phyloP scores from a whole-genome alignment of 2,888 invertebrate species.

The Trichogramma evanescens region DNA sequence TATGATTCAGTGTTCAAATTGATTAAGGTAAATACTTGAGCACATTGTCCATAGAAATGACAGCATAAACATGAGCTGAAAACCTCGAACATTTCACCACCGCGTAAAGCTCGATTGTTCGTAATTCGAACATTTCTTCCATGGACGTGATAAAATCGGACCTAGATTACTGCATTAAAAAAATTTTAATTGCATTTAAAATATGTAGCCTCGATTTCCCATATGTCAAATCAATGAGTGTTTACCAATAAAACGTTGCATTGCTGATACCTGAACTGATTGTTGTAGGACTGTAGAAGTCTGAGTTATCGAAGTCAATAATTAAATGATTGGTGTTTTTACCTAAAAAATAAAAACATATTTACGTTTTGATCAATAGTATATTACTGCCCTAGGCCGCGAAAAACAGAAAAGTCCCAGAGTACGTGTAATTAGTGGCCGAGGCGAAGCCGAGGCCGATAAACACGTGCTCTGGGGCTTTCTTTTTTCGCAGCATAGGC shows the following conservation, averaged over 20 bases:
- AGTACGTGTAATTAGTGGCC: too few relatives aligned
- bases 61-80: slow-evolving; percentile 78
- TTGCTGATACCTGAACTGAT: slow-evolving; percentile 71
- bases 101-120: slow-evolving; percentile 74
- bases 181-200: neutral
- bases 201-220: neutral
- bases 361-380: too few relatives aligned
- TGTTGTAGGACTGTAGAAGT: slow-evolving; percentile 66
- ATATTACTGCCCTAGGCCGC: too few relatives aligned
- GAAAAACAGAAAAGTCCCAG: too few relatives aligned
- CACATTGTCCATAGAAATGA: slow-evolving; percentile 93
- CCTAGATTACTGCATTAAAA: slow-evolving; percentile 69
- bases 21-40: slow-evolving; percentile 63
- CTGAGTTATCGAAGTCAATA: slow-evolving; percentile 65
- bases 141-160: slow-evolving; percentile 83
- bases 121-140: slow-evolving; percentile 81
- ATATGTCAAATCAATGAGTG: neutral
- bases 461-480: too few relatives aligned
- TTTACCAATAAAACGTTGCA: slow-evolving; percentile 60
- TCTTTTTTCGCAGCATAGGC: too few relatives aligned
- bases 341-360: too few relatives aligned
- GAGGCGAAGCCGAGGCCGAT: too few relatives aligned
- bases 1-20: neutral
- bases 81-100: slow-evolving; percentile 90
- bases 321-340: too few relatives aligned